Evolutionary conservation across 2,888 invertebrate genomes (phyloP), one percentile per base, ranked within the genome.

Genomic region (Trissolcus brochymenae): DNA sequence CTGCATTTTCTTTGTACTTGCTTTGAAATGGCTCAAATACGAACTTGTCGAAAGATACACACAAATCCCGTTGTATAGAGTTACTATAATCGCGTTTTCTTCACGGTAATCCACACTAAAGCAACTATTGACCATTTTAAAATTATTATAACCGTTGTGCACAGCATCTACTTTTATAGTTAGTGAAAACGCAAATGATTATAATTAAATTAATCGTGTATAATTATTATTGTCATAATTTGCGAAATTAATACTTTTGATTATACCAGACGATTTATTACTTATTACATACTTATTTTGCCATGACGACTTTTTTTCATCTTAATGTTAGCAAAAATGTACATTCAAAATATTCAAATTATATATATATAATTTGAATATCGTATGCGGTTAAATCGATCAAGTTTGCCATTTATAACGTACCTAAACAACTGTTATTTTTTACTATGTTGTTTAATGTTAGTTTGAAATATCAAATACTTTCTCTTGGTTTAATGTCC

Each of bases 51-150:
- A 19, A 53, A 11, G 16, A 49, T 11, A 1, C 46, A 1, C 46
- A 49, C 41, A 49, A 55, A 54, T 29, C 29, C 40, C 55, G n/a
- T 65, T 11, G 35, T 1, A 35, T 35, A 9, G 1, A 16, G 46
- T 40, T 54, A 55, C 49, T 65, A 55, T 35, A 49, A 29, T 55
- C 16, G 56, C 49, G 55, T 65, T 66, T 56, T 61, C 19, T 59
- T 35, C 19, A 16, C 19, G 17, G 14, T 21, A 41, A 41, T 53
- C 59, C 61, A 68, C 60, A 59, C 68, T 60, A 49, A 54, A 68
- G 68, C 61, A 29, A 49, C 55, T 49, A 17, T 55, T 61, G 21
- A 14, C 46, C 41, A 61, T 61, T 41, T 21, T 21, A 51, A 9
- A n/a, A 68, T 13, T 41, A 51, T 51, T 46, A 60, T 68, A 35